Conservation (phyloP, 2,797 vertebrate species). For the Tokudaia tokunoshimensis region DNA sequence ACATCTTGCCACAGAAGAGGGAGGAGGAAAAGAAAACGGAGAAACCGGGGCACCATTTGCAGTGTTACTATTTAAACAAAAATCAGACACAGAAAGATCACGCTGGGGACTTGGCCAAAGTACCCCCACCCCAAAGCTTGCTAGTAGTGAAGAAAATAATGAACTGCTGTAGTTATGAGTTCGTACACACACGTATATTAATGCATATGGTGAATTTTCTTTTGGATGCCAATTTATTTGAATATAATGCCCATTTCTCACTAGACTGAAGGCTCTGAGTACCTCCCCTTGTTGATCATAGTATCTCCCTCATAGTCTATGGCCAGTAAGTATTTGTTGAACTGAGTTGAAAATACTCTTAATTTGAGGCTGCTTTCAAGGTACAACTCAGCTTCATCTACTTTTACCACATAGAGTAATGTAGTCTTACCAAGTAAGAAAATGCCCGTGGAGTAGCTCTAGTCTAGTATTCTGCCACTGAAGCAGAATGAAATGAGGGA, state of each 20-base stretch:
- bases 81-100: background rate
- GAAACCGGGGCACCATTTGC: background rate
- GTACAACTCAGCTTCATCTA: background rate
- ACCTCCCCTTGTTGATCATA: background rate
- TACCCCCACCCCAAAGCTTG: background rate
- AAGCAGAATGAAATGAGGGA: background rate
- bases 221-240: background rate
- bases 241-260: background rate
- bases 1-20: background rate
- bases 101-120: background rate
- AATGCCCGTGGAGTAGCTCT: background rate
- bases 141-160: background rate
- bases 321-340: background rate
- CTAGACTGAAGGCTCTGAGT: background rate
- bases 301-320: background rate
- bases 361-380: background rate
- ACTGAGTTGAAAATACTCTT: background rate
- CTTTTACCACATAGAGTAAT: background rate
- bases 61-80: background rate
- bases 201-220: background rate
- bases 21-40: background rate
- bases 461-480: background rate
- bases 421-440: background rate
- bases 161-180: background rate
- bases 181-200: background rate